These are phyloP conservation scores for Trichechus manatus DNA, from an alignment of 2,113 vertebrate species.

Conservation along the genomic window DNA sequence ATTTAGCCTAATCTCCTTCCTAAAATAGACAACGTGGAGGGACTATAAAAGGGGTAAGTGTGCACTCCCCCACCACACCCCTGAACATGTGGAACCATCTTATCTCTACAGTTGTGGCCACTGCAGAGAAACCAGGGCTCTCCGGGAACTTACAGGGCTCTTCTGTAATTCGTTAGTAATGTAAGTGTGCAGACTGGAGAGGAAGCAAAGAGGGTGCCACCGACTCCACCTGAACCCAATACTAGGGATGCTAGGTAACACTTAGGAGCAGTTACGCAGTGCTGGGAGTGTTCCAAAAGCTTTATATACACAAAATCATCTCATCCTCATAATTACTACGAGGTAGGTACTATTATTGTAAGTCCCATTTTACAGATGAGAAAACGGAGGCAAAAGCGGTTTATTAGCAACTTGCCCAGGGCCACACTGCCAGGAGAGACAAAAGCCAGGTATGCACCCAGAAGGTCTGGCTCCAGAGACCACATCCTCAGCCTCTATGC, in stretches of 20 bases:
- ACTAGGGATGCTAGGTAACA: neutral
- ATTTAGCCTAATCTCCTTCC: neutral
- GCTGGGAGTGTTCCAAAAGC: neutral
- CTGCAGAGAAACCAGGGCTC: neutral
- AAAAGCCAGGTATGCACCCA: neutral
- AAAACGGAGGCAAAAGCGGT: neutral
- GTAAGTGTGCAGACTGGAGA: neutral
- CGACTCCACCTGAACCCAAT: neutral
- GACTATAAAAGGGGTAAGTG: neutral
- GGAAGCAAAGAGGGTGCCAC: neutral
- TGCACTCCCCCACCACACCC: neutral
- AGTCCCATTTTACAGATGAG: neutral
- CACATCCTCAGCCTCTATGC: too few relatives aligned
- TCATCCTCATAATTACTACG: neutral
- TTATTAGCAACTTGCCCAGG: neutral
- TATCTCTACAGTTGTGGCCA: neutral
- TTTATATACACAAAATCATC: neutral
- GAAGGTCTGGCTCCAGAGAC: neutral
- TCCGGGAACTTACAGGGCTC: neutral
- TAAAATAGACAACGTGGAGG: neutral
- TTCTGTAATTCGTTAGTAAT: neutral
- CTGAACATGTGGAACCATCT: neutral
- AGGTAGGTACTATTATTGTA: neutral
- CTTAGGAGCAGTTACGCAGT: neutral
- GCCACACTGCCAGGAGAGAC: neutral